Base-by-base conservation (phyloP, 1,140 invertebrate species). In the Theocolax elegans region DNA sequence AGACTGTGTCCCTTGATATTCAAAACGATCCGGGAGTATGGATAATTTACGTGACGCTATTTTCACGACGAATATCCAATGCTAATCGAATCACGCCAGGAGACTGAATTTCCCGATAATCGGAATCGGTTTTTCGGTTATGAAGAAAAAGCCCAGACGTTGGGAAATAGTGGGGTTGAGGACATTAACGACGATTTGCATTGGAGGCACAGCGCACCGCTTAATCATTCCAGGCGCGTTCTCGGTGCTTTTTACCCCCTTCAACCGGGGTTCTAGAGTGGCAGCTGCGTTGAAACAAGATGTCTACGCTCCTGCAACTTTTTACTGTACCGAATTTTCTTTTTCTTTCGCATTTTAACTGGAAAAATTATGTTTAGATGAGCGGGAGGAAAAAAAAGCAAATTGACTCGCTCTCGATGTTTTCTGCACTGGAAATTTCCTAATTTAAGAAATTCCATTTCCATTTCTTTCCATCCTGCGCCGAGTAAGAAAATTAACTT, bases 211-310 rank as follows among this genome's bases (percentile, higher is more conserved):
- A 71, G 53, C 31, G n/a, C 23, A 44, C 3, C 69, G 53, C 69
- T 71, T 71, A 71, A 65, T 60, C 62, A 71, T 71, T 59, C 54
- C 42, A 13, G 60, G 67, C 49, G 51, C 64, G 44, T 53, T 17
- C 64, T 3, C 56, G 38, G 23, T 3, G 58, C 65, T 58, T 67
- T 67, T 67, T 67, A 58, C 53, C 53, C 53, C 42, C n/a, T 23
- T 53, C 35, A 19, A 35, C 44, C 58, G 4, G 15, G 23, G 48
- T 3, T 44, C 42, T 3, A 60, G 21, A 8, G 2, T 10, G 3
- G n/a, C 51, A 66, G 64, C 51, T 56, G 64, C 15, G 51, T 35
- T 23, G 25, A 66, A 54, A 60, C 38, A 42, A 56, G 25, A 66
- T 53, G 38, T 64, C 62, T 2, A 15, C 21, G 27, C 44, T 10